A percentile compares a stretch with the other conserved stretches of the same genome.
phyloP scores from a whole-genome alignment of 2,797 vertebrate species.

The Phataginus tricuspis region DNA sequence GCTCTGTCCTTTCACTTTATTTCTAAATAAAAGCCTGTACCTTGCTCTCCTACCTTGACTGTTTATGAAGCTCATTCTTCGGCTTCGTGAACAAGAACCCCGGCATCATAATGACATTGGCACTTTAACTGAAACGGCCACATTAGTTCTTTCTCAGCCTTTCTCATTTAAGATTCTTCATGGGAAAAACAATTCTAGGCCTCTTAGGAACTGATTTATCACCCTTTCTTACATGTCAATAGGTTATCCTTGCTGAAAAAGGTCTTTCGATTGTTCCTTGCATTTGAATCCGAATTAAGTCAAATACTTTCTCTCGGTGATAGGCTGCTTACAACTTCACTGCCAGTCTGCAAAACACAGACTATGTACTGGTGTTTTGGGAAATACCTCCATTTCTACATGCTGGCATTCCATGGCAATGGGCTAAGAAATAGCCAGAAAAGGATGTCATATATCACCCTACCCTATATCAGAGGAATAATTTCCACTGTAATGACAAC shows the following conservation, averaged over 20 bases:
- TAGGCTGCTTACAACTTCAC: background rate
- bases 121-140: background rate
- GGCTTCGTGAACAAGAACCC: no score
- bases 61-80: no score
- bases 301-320: background rate
- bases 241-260: constrained; percentile 50
- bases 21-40: no score
- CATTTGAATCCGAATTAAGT: constrained; percentile 57
- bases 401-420: background rate
- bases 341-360: background rate
- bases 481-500: background rate
- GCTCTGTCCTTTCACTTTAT: no score
- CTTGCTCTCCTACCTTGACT: no score
- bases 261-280: constrained; percentile 35
- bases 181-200: constrained; percentile 17
- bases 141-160: background rate
- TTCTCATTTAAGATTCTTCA: constrained; percentile 60
- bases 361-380: background rate
- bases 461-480: background rate
- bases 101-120: background rate
- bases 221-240: constrained; percentile 31
- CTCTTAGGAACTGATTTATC: constrained; percentile 64
- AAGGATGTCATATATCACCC: background rate
- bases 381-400: background rate
- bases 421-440: background rate